Evolutionary conservation across 2,113 vertebrate species (phyloP).

Genomic region (Siphamia tubifer): DNA sequence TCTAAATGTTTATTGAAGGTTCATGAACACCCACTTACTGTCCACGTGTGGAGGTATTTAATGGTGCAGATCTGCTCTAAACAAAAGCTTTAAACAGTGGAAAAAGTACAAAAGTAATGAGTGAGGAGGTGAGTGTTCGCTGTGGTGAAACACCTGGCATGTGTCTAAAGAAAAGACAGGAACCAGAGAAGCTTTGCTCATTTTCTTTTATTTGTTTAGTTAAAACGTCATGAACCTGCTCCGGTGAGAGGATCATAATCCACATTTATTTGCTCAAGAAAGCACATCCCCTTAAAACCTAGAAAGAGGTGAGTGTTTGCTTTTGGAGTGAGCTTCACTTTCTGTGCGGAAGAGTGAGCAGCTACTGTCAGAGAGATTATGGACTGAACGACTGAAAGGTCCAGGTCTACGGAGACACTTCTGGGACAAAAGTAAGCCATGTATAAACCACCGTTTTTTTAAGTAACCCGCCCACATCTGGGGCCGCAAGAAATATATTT

Average conservation of each 20-base stretch:
- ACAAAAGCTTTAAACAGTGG: not conserved
- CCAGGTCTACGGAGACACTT: too few species aligned
- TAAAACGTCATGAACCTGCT: slow-evolving; percentile 21
- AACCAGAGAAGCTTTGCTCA: not conserved
- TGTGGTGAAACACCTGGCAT: slow-evolving; percentile 20
- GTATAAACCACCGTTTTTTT: too few species aligned
- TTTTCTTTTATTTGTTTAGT: slow-evolving; percentile 36
- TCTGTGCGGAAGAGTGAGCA: not conserved
- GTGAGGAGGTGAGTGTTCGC: not conserved
- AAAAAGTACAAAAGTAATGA: not conserved
- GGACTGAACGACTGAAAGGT: too few species aligned
- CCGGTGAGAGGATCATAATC: slow-evolving; percentile 19
- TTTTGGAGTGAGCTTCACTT: slow-evolving; percentile 34
- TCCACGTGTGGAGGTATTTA: too few species aligned
- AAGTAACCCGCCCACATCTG: too few species aligned
- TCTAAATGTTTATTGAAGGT: too few species aligned
- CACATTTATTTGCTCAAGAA: slow-evolving; percentile 17
- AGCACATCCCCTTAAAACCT: not conserved
- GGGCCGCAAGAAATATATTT: too few species aligned
- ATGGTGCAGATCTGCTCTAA: too few species aligned
- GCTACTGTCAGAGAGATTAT: slow-evolving; percentile 5
- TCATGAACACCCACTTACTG: too few species aligned
- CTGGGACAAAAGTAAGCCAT: too few species aligned
- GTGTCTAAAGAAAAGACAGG: slow-evolving; percentile 1
- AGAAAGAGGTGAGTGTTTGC: slow-evolving; percentile 21